Conservation (phyloP, 2,113 vertebrate genomes). For the Sinocyclocheilus grahami region DNA sequence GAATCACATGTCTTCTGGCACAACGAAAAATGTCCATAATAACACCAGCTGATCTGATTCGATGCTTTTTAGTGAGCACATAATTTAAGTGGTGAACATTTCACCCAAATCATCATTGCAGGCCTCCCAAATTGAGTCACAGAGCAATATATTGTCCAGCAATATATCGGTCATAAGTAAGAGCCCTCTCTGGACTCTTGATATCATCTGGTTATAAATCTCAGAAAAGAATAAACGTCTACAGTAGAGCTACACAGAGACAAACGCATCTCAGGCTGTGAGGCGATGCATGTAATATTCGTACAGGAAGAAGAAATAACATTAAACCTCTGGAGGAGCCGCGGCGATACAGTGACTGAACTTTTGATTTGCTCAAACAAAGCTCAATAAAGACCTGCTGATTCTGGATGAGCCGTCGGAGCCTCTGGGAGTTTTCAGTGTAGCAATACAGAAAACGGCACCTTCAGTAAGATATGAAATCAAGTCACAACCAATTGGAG, state of each 20-base stretch:
- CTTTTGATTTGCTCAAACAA: constrained; percentile 20
- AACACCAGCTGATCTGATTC: neutral
- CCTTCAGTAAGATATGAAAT: neutral
- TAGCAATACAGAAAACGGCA: neutral
- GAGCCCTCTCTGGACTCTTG: neutral
- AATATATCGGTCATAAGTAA: neutral
- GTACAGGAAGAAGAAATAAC: constrained; percentile 27
- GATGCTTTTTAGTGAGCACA: neutral
- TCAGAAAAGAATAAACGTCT: neutral
- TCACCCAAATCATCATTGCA: neutral
- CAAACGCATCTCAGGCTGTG: neutral
- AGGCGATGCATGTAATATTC: constrained; percentile 21
- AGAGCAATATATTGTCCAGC: neutral
- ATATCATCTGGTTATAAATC: constrained; percentile 4
- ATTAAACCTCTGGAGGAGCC: constrained; percentile 33
- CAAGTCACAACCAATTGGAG: constrained; percentile 6
- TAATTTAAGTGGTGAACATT: neutral
- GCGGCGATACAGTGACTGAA: constrained; percentile 5
- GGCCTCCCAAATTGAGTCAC: neutral
- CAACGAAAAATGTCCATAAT: neutral
- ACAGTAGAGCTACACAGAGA: neutral
- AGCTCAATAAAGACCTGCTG: constrained; percentile 35
- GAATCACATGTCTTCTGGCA: neutral
- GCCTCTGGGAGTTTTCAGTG: constrained; percentile 34
- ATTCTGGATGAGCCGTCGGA: constrained; percentile 20